phyloP scores from a whole-genome alignment of 2,113 vertebrate genomes.

The Sander vitreus region DNA sequence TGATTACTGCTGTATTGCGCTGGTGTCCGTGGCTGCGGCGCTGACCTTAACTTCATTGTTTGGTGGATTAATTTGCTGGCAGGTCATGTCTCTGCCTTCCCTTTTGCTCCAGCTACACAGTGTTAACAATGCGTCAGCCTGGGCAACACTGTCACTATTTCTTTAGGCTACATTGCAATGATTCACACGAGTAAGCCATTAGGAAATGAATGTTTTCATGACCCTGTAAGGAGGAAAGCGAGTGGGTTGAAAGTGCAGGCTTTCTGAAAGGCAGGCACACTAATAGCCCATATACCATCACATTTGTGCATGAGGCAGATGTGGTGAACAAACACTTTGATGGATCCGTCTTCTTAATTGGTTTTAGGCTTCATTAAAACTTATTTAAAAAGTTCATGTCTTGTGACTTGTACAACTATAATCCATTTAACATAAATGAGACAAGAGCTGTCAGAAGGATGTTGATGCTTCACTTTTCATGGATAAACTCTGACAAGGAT shows the following conservation, averaged over 20 bases:
- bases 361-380: constrained; percentile 34
- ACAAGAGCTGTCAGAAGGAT: constrained; percentile 20
- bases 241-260: constrained; percentile 67
- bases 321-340: background rate
- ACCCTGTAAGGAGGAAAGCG: constrained; percentile 54
- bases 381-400: constrained; percentile 24
- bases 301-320: constrained; percentile 1
- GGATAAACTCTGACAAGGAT: constrained; percentile 42
- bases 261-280: constrained; percentile 42
- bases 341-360: constrained; percentile 39
- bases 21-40: constrained; percentile 3
- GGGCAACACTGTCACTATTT: constrained; percentile 51
- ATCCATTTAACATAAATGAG: constrained; percentile 35
- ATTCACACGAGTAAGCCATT: constrained; percentile 75
- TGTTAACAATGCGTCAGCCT: constrained; percentile 59
- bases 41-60: constrained; percentile 63
- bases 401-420: constrained; percentile 24
- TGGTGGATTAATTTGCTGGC: constrained; percentile 64
- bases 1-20: constrained; percentile 35
- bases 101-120: constrained; percentile 30
- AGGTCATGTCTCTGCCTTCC: constrained; percentile 45
- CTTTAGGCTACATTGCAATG: constrained; percentile 52
- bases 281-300: constrained; percentile 46
- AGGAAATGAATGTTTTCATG: constrained; percentile 70
- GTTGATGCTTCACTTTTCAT: constrained; percentile 30